These are phyloP conservation scores for Teleogryllus oceanicus DNA, from an alignment of 2,888 invertebrate genomes.

Conservation along the genomic window DNA sequence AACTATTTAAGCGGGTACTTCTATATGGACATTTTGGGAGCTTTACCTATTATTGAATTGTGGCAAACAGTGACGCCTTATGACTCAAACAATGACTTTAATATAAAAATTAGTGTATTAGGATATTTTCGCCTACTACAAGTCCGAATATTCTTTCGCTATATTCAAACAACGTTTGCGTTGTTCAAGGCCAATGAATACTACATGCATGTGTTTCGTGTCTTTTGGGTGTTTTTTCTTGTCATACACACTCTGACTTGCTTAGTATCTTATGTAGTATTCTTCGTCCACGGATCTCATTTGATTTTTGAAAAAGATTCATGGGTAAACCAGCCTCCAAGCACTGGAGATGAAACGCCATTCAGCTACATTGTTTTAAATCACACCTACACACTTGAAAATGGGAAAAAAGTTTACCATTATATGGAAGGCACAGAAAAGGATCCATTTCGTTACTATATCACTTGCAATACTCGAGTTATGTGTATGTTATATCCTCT, in stretches of 20 bases:
- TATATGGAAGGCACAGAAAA: no score
- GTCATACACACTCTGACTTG: neutral
- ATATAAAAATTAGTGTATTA: neutral
- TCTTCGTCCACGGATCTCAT: neutral
- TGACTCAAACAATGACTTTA: no score
- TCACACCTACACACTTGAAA: no score
- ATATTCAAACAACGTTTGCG: neutral
- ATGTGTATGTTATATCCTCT: neutral
- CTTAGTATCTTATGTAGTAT: neutral
- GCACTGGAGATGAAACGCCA: no score
- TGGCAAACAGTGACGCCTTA: no score
- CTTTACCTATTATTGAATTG: no score
- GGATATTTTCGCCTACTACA: neutral
- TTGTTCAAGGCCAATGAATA: neutral
- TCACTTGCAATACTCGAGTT: neutral
- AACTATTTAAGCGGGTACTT: no score
- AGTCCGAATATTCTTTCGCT: neutral
- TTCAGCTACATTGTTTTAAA: no score
- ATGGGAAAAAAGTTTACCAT: no score
- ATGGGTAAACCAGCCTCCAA: neutral
- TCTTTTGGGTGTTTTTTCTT: neutral
- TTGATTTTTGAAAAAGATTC: neutral
- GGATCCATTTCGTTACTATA: neutral
- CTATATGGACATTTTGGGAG: no score
- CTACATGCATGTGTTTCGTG: neutral